Base-by-base conservation (phyloP, 2,797 vertebrate genomes). In the Sebastes nivosus region DNA sequence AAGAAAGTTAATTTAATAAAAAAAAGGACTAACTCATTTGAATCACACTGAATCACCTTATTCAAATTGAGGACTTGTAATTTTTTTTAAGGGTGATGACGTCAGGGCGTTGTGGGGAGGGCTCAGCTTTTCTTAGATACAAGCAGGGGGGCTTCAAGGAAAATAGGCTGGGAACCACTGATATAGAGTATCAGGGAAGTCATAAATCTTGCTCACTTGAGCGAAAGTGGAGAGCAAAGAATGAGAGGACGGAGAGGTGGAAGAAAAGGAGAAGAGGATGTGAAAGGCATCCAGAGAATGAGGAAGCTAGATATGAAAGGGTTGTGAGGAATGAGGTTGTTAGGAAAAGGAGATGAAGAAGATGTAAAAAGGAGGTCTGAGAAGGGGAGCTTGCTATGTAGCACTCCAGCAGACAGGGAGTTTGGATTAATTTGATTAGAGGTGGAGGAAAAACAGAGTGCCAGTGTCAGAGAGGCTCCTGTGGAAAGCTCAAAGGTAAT, bases 401-500 rank as follows among this genome's bases (percentile, higher is more conserved):
- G 34, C 73, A 82, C 67, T 89, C 30, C 8, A 54, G 30, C 75
- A 84, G 86, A 66, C 77, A 75, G 66, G 85, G 89, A 91, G 80
- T 86, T 87, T 79, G 88, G 79, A 88, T 91, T 89, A 79, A 93
- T 91, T 92, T 92, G 90, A 91, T 93, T 87, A 88, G 30, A 90
- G 71, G 81, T 82, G 79, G 81, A 87, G 77, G 77, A 84, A 69
- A 82, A 91, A 88, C 85, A 91, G 75, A 86, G 85, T 67, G 79
- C 74, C 75, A 61, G 76, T 87, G 83, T 91, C 89, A 87, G 82
- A 75, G 72, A 87, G 77, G 84, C 85, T 88, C 84, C 80, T 64
- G 83, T 88, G 89, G 80, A 90, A 86, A 87, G 74, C 86, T 87
- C 87, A 79, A 79, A 80, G 84, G 81, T 93, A 92, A 94, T 94